Base-by-base conservation (phyloP, 30 jellyfish, hydroid and myxozoan genomes). In the Hydractinia echinata region DNA sequence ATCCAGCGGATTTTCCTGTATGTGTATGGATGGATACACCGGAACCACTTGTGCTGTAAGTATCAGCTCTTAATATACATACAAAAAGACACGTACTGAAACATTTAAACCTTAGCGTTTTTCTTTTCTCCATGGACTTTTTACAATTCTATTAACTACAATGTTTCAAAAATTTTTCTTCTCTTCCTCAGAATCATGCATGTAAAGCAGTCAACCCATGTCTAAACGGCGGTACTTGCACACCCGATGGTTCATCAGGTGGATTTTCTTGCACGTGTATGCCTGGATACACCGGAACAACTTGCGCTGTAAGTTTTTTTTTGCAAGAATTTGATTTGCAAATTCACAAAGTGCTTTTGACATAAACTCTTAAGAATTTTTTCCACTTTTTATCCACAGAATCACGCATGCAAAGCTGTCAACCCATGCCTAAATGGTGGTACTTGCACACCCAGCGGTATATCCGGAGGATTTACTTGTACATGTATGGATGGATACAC, bases 401-500 rank as follows among this genome's bases (percentile, higher is more conserved):
- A 58, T 16, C 69, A 58, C 19, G 69, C 69, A 58, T 58, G 69
- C 19, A 58, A 58, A 58, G 86, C 85, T 51, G 90, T 89, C 67
- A 85, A 87, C 66, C 96, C 96, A 53, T 87, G 96, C 54, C 90
- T 79, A 66, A 87, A 82, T 4, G 85, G 72, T 5, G 96, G 96
- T 48, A 76, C 51, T 52, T 87, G 96, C 56, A 74, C 78, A 1
- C 92, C 91, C 4, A 91, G 91, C 3, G 87, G 81, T 15, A 86
- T 76, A 52, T 88, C 88, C 5, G 81, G 81, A 20, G 78, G 81
- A 73, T 87, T 87, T 81, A 54, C 77, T 10, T 87, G 96, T 16
- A 83, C 76, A 48, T 87, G 96, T 88, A 87, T 79, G 76, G 56
- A 50, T 11, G 96, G 96, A 53, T 87, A 68, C 89, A 74, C 85